Percentiles rank a stretch among this genome's conserved stretches.
These are phyloP conservation scores for Acleris laterana DNA, from an alignment of 2,888 invertebrate genomes.

Conservation along the genomic window DNA sequence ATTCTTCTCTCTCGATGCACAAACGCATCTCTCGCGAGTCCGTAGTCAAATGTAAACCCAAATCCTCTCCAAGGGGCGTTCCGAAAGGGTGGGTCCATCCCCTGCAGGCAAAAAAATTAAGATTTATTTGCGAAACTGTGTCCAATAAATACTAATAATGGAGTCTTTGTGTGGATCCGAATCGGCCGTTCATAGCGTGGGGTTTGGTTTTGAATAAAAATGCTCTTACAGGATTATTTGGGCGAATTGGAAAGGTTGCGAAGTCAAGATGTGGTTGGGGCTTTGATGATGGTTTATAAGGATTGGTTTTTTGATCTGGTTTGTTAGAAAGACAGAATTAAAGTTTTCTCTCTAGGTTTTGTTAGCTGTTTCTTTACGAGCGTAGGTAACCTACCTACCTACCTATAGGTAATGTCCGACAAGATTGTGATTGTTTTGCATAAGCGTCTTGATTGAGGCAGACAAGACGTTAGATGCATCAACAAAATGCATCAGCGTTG, in stretches of 20 bases:
- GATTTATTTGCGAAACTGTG: constrained; percentile 72
- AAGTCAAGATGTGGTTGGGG: constrained; percentile 19
- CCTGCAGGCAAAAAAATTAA: constrained; percentile 75
- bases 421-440: too few relatives aligned
- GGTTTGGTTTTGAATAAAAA: constrained; percentile 25
- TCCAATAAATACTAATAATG: constrained; percentile 63
- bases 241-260: constrained; percentile 22
- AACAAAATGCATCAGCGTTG: too few relatives aligned
- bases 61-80: constrained; percentile 54
- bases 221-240: constrained; percentile 32
- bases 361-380: too few relatives aligned
- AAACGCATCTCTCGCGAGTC: constrained; percentile 49
- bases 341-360: too few relatives aligned
- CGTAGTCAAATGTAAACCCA: constrained; percentile 53
- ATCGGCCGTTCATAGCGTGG: constrained; percentile 33
- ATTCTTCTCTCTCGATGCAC: constrained; percentile 11
- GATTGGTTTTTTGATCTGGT: too few relatives aligned
- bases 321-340: too few relatives aligned
- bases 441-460: too few relatives aligned
- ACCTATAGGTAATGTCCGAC: too few relatives aligned
- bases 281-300: constrained; percentile 1
- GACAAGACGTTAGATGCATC: too few relatives aligned
- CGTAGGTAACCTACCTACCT: too few relatives aligned
- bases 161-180: constrained; percentile 51
- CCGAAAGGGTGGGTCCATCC: constrained; percentile 71